Conservation (phyloP, 2,113 vertebrate species). For the Pteropus alecto region DNA sequence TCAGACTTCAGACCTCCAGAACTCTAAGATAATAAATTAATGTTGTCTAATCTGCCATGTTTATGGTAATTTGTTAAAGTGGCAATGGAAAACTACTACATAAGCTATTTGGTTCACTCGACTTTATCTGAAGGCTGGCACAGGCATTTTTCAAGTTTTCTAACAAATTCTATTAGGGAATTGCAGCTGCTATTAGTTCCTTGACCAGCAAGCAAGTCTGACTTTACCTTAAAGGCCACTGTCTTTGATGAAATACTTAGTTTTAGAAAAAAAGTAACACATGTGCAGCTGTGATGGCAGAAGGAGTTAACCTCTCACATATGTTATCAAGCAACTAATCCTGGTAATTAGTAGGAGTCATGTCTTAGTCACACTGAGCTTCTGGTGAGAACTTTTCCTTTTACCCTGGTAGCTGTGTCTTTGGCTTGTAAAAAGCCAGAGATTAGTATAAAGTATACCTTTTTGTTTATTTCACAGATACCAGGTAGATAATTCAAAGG, state of each 20-base stretch:
- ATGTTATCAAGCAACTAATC: background rate
- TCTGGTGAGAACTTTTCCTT: background rate
- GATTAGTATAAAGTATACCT: background rate
- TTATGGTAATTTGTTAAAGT: background rate
- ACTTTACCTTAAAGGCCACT: background rate
- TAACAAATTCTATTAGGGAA: background rate
- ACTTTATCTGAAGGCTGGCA: background rate
- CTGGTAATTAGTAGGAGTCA: background rate
- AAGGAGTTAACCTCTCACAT: background rate
- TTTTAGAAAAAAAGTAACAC: background rate
- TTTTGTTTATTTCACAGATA: background rate
- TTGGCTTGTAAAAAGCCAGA: background rate
- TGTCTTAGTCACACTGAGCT: background rate
- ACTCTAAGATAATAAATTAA: background rate
- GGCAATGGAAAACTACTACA: background rate
- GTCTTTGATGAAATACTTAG: background rate
- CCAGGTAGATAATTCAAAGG: background rate
- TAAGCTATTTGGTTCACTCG: background rate
- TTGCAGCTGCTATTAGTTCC: background rate
- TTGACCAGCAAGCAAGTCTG: background rate
- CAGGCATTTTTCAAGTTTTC: background rate
- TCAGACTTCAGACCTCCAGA: background rate
- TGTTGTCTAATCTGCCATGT: background rate
- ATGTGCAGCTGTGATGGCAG: background rate
- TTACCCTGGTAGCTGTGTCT: background rate